Base-by-base conservation (phyloP, 2,113 vertebrate species). In the Rana temporaria region DNA sequence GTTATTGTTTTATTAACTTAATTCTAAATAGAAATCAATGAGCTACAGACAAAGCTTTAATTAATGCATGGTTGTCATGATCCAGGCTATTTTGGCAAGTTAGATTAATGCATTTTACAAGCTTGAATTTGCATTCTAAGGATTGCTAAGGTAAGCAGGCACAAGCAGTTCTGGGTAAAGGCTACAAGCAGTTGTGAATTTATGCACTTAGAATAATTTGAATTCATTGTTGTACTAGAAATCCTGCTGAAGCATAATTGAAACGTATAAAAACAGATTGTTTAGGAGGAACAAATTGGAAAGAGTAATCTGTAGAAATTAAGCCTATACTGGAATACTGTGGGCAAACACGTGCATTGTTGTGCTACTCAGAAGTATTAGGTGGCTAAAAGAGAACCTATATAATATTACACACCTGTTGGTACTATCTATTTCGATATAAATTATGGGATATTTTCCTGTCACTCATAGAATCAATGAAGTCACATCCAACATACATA, bases 151-250 rank as follows among this genome's bases (percentile, higher is more conserved):
- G 87, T 81, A 81, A 86, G 79, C 82, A 90, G 88, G 86, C 86
- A 88, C 19, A 32, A 55, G 75, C 86, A 88, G 85, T 86, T 87
- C 48, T 6, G 68, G 85, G 84, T 86, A 87, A 52, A 86, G 79
- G 85, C 82, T 78, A 85, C 78, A 76, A 0, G 63, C 88, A 91
- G 91, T 85, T 92, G 91, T 89, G 88, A 91, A 91, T 91, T 87
- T 87, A 87, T 87, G 16, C 26, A 57, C 66, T 2, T 15, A 26
- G 9, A 6, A 9, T 4, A 38, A 38, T 38, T 38, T 5, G 1
- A 38, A 38, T 38, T 38, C 4, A 48, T 42, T 42, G 5, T 38
- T 38, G 30, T 18, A 42, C 67, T 70, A 24, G 2, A 24, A 24
- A 15, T 22, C 53, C 20, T 24, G 24, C 53, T 6, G 1, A 4